Conservation (phyloP, 2,113 vertebrate genomes). For the Elaphurus davidianus region DNA sequence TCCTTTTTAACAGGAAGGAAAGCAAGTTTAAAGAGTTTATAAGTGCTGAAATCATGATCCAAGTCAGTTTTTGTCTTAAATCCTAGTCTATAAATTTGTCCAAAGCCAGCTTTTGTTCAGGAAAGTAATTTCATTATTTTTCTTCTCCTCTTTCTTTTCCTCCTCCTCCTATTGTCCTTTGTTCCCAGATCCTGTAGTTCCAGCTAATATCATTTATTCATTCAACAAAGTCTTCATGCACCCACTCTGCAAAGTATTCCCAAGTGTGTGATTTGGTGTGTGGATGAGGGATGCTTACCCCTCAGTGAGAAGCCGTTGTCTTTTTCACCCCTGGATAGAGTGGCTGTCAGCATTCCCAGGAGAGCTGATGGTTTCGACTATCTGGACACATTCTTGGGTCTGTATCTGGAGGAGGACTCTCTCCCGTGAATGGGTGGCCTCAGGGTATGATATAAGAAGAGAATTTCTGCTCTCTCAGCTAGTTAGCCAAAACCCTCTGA, state of each 20-base stretch:
- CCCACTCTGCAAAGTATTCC: not conserved
- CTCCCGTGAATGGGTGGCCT: not conserved
- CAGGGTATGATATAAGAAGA: not conserved
- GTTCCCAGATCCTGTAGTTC: not conserved
- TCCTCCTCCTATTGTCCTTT: not conserved
- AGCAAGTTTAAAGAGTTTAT: not conserved
- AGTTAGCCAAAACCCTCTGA: not conserved
- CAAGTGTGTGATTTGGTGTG: not conserved
- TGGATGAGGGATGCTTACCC: not conserved
- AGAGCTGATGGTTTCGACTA: not conserved
- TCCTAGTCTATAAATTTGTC: not conserved
- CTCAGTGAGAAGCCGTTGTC: not conserved
- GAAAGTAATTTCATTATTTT: not conserved
- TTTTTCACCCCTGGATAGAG: not conserved
- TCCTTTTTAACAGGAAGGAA: not conserved
- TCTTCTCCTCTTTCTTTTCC: not conserved
- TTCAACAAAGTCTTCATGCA: not conserved
- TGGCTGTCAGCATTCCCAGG: not conserved
- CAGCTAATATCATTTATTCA: not conserved
- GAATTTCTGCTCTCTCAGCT: not conserved
- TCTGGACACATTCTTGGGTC: not conserved
- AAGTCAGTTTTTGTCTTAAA: not conserved
- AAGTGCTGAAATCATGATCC: not conserved
- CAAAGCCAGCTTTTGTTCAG: not conserved
- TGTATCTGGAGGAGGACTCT: not conserved